Conservation (phyloP, 1,140 invertebrate genomes). For the Ptiloglossa arizonensis region DNA sequence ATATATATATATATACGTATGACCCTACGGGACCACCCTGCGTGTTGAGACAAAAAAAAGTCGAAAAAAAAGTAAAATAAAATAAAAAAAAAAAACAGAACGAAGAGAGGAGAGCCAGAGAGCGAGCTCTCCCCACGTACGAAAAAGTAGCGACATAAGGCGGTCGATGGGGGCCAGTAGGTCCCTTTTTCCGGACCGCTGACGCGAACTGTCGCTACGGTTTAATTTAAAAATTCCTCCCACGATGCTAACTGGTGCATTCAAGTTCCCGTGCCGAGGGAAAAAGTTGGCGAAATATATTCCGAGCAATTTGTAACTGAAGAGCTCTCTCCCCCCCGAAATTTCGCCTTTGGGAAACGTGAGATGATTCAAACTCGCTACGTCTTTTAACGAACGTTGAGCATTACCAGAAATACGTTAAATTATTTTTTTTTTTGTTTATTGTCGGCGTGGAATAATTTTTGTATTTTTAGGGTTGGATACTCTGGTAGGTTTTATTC, state of each 20-base stretch:
- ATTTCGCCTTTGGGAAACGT: no score
- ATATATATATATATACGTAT: neutral
- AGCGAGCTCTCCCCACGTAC: conserved; percentile 31
- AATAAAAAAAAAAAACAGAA: neutral
- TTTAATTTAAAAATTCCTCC: conserved; percentile 41
- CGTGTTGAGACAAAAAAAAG: neutral
- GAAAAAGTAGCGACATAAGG: conserved; percentile 42
- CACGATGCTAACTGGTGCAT: conserved; percentile 28
- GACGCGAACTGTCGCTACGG: conserved; percentile 24
- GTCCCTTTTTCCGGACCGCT: conserved; percentile 20
- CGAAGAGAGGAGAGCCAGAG: neutral
- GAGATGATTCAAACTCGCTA: no score
- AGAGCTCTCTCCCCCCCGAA: no score
- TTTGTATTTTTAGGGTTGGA: no score
- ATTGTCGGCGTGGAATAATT: no score
- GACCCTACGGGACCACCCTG: conserved; percentile 3
- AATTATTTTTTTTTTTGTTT: no score
- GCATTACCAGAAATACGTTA: no score
- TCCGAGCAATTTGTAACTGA: neutral
- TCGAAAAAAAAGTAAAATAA: neutral
- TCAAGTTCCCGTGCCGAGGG: neutral
- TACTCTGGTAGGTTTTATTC: no score
- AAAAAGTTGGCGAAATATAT: neutral
- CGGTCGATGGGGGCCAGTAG: neutral
- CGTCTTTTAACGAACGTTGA: no score